Percentiles rank a stretch among this genome's conserved stretches.
phyloP scores from a whole-genome alignment of 2,113 vertebrate genomes.

The Suricata suricatta region DNA sequence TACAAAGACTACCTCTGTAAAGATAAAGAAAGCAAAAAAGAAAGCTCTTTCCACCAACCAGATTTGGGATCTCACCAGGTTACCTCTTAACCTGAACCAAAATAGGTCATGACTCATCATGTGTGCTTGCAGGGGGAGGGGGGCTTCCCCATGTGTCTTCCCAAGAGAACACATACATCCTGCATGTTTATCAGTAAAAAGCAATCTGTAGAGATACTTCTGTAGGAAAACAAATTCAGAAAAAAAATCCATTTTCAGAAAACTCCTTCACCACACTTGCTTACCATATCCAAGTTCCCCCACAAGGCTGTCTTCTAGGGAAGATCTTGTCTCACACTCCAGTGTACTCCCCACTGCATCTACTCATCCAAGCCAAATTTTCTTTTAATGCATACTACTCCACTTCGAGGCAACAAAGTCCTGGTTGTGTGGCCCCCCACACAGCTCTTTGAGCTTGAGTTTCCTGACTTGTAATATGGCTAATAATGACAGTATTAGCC shows the following conservation, averaged over 20 bases:
- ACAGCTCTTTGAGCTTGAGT: background rate
- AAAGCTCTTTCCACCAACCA: background rate
- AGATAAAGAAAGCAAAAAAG: conserved; percentile 26
- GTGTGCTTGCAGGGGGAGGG: background rate
- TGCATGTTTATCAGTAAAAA: background rate
- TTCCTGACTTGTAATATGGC: background rate
- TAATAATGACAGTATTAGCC: background rate
- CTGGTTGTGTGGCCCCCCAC: background rate
- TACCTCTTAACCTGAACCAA: conserved; percentile 7
- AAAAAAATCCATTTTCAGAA: background rate
- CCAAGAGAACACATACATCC: background rate
- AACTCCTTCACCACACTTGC: background rate
- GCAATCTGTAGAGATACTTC: background rate
- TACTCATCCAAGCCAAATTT: background rate
- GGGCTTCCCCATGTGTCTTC: background rate
- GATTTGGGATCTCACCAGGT: conserved; percentile 57
- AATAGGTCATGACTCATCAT: background rate
- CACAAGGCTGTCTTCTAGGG: background rate
- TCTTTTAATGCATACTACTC: background rate
- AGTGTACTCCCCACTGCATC: background rate
- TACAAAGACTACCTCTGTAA: conserved; percentile 23
- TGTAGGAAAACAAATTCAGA: background rate
- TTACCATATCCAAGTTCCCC: background rate
- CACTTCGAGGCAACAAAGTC: background rate
- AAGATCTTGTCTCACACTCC: too few relatives aligned